Evolutionary conservation across 1,140 invertebrate species (phyloP).

Genomic region (Drosophila elegans): DNA sequence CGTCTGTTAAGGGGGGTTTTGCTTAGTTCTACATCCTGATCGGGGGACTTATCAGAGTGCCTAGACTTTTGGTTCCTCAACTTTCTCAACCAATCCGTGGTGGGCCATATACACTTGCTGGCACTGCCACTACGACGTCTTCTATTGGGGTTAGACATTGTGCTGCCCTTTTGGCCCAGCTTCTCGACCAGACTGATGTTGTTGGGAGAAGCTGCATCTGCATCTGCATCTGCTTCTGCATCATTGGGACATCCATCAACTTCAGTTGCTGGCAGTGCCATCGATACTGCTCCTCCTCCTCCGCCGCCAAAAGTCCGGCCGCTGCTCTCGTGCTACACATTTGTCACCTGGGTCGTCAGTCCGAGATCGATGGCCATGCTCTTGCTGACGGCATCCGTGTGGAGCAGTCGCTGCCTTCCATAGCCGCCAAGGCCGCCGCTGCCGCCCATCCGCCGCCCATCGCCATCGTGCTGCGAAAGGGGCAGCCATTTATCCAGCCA

Average conservation of each 20-base stretch:
- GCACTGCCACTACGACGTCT: constrained; percentile 60
- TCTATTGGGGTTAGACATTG: constrained; percentile 3
- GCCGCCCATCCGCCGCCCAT: constrained; percentile 31
- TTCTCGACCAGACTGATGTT: constrained; percentile 72
- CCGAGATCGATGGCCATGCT: constrained; percentile 79
- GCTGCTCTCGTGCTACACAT: constrained; percentile 83
- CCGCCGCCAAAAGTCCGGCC: constrained; percentile 38
- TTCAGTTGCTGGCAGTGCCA: constrained; percentile 21
- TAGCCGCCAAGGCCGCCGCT: constrained; percentile 46
- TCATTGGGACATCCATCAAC: constrained; percentile 68
- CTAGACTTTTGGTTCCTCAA: constrained; percentile 36
- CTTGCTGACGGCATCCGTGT: constrained; percentile 78
- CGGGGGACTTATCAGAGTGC: not conserved
- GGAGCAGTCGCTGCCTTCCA: constrained; percentile 62
- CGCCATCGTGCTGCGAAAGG: constrained; percentile 85
- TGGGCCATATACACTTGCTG: constrained; percentile 71
- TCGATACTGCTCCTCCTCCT: constrained; percentile 13
- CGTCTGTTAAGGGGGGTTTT: constrained; percentile 28
- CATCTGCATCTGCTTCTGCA: not conserved
- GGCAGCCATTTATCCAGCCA: constrained; percentile 86
- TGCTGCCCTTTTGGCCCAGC: constrained; percentile 17
- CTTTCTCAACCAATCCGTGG: constrained; percentile 62
- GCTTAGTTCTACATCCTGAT: constrained; percentile 29
- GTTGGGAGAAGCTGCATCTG: constrained; percentile 19
- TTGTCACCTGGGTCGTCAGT: constrained; percentile 82